Evolutionary conservation across 2,113 vertebrate species (phyloP), one percentile per base, ranked within the genome.

Genomic region (Scatophagus argus): DNA sequence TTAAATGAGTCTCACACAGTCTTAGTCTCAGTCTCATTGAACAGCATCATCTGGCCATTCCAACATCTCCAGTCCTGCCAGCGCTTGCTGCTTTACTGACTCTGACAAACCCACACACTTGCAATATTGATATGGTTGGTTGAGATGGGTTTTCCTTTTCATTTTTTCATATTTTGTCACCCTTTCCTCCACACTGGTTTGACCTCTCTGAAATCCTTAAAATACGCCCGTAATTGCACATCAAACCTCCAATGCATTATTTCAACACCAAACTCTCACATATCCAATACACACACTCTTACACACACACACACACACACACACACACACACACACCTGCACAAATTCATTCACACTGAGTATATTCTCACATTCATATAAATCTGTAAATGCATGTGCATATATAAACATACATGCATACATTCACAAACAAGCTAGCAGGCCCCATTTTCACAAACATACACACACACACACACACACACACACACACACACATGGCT

Each of bases 171-270:
- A 96, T 96, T 93, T 92, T 90, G 89, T 94, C 66, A 38, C 47
- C 68, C 63, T 70, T 92, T 59, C 56, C 76, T 72, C 91, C 81
- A 83, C 94, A 91, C 94, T 92, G 90, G 92, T 95, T 94, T 95
- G 96, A 97, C 96, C 95, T 96, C 96, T 96, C 95, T 95, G 96
- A 96, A 97, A 96, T 96, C 96, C 95, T 95, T 96, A 95, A 97
- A 97, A 96, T 97, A 96, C 94, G 95, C 95, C 95, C 95, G 92
- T 97, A 98, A 97, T 97, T 97, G 96, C 95, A 94, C 94, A 95
- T 97, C 95, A 96, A 96, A 96, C 95, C 96, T 96, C 96, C 96
- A 96, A 96, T 96, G 95, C 95, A 96, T 97, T 96, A 96, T 95
- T 96, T 96, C 95, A 85, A 72, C 81, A 65, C 52, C 47, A 77